These are phyloP conservation scores for Rynchops niger DNA, from an alignment of 2,113 vertebrate species.

Conservation along the genomic window DNA sequence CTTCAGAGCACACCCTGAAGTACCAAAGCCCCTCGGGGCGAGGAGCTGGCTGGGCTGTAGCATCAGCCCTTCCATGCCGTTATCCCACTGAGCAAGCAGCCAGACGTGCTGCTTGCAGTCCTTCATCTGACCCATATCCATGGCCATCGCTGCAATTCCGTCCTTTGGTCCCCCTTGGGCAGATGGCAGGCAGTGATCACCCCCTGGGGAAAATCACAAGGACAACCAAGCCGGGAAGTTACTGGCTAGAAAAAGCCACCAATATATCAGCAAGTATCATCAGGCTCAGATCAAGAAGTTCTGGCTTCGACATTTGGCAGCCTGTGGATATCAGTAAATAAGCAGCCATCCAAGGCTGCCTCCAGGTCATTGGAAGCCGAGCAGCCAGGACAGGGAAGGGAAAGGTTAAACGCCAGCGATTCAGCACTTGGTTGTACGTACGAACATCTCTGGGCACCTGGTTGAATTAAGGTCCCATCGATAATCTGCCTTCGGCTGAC, in stretches of 20 bases:
- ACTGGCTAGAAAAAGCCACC: background rate
- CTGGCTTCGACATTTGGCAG: background rate
- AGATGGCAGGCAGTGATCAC: background rate
- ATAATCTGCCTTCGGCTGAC: background rate
- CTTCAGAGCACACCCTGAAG: too few relatives aligned
- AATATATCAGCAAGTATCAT: background rate
- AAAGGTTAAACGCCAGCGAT: background rate
- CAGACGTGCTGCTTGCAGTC: accelerated
- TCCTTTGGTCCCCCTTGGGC: accelerated
- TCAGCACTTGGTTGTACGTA: background rate
- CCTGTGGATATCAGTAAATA: background rate
- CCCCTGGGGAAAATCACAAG: background rate
- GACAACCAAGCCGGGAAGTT: background rate
- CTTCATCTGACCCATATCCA: accelerated
- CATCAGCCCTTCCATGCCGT: accelerated
- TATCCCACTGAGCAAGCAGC: background rate
- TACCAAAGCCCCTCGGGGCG: background rate
- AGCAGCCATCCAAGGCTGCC: background rate
- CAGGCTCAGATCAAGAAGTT: background rate
- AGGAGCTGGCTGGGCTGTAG: background rate
- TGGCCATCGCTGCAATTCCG: accelerated
- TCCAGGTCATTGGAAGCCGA: background rate
- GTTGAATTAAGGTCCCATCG: background rate
- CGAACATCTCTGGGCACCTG: background rate
- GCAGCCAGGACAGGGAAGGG: background rate